Percentiles rank a stretch among this genome's conserved stretches.
Conservation (phyloP, 2,888 invertebrate genomes). For the Calameuta pallipes region DNA sequence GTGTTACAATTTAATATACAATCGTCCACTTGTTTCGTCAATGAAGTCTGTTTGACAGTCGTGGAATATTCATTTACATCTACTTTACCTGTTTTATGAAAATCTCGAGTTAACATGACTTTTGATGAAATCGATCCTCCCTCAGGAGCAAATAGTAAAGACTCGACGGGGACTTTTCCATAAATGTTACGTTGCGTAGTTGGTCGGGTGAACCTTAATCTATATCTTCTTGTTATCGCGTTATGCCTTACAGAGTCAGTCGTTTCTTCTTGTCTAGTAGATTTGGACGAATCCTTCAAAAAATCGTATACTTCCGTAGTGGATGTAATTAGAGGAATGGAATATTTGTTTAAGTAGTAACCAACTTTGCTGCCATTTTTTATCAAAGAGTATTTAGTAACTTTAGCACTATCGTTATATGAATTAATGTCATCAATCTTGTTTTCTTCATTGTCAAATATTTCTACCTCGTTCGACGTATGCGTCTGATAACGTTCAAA, state of each 20-base stretch:
- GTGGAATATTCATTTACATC: neutral
- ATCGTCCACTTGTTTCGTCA: neutral
- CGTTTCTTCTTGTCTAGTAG: neutral
- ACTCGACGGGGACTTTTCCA: neutral
- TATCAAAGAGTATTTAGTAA: neutral
- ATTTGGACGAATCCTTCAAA: neutral
- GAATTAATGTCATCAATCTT: neutral
- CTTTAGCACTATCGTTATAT: neutral
- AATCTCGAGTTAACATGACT: neutral
- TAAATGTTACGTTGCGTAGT: neutral
- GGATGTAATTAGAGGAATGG: neutral
- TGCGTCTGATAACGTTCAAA: neutral
- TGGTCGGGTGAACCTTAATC: neutral
- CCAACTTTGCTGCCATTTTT: neutral
- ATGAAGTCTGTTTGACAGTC: neutral
- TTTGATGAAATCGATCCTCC: neutral
- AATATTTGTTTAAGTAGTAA: neutral
- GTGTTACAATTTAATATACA: neutral
- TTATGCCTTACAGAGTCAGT: neutral
- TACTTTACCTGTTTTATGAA: neutral
- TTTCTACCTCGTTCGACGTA: neutral
- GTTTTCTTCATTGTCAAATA: neutral
- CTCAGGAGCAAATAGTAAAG: neutral
- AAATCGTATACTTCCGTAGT: neutral
- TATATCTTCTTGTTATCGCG: neutral